Evolutionary conservation across 2,888 invertebrate genomes (phyloP), one percentile per base, ranked within the genome.

Genomic region (Thalpophila matura): DNA sequence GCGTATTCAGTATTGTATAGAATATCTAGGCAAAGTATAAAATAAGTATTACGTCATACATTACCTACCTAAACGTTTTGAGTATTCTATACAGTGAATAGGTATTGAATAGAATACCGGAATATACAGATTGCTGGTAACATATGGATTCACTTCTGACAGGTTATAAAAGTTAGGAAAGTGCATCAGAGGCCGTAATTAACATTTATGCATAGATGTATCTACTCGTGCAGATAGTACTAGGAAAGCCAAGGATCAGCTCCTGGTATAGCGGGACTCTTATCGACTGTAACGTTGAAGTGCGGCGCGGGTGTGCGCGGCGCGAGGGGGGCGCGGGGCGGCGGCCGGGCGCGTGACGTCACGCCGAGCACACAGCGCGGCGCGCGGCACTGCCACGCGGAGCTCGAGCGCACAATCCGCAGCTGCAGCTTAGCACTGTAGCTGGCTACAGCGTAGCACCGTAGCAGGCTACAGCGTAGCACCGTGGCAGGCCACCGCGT

Each of bases 281-380:
- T 84, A 84, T 84, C 83, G 84, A 84, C 82, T 84, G 79, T 72
- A 68, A 58, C 63, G 70, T 73, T 40, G 55, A 51, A 66, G 51
- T 9, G 59, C 24, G 40, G 70, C 20, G 58, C 16, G 53, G 57
- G 50, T 10, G 18, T 26, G 50, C 24, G 43, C 7, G 22, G 22
- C 27, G 56, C 16, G 68, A 43, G 53, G 43, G 59, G 38, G 18
- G 49, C 12, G 29, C 9, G 47, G 54, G 12, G 38, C 4, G 57
- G 59, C 33, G 70, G 55, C 27, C 57, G 35, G 37, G 53, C 9
- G 49, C 18, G 68, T 78, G 79, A 79, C 79, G 79, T 79, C 79
- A 78, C 57, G 20, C 18, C 45, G 58, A 37, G 47, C 35, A 33
- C 38, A 26, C 6, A 35, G 27, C 40, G 54, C 20, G 33, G 45